Percentiles rank a stretch among this genome's conserved stretches.
Conservation (phyloP, 2,113 vertebrate species). For the Solea solea region DNA sequence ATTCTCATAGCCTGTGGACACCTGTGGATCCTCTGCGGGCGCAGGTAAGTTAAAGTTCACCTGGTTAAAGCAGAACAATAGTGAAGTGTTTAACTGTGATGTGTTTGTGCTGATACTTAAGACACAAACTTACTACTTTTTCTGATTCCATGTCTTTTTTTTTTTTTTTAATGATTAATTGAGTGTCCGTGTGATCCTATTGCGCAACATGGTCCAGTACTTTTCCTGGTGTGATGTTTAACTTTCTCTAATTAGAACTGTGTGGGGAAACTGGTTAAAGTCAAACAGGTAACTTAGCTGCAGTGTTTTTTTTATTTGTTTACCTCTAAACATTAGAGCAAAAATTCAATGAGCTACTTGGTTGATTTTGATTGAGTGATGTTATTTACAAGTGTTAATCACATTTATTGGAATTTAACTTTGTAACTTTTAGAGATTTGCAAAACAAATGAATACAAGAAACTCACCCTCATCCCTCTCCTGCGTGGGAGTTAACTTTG, state of each 20-base stretch:
- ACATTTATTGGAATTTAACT: too few relatives aligned
- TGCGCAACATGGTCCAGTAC: background rate
- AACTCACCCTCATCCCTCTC: background rate
- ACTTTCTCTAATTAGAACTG: too few relatives aligned
- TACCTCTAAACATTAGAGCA: background rate
- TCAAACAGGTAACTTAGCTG: background rate
- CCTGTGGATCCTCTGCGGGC: constrained; percentile 29
- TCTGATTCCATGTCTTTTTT: background rate
- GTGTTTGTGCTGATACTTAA: background rate
- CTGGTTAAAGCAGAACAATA: background rate
- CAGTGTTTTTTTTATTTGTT: background rate
- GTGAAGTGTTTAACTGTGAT: background rate
- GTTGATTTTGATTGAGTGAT: too few relatives aligned
- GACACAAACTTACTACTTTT: background rate
- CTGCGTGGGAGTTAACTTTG: background rate
- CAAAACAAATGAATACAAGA: background rate
- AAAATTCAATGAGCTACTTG: background rate
- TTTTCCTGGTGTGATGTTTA: background rate
- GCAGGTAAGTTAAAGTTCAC: constrained; percentile 53
- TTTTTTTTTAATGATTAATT: background rate
- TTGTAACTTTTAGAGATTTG: too few relatives aligned
- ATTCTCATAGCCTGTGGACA: constrained; percentile 10
- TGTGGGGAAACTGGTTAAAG: background rate
- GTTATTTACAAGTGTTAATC: too few relatives aligned
- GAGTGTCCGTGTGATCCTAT: background rate